A percentile compares a stretch with the other conserved stretches of the same genome.
Evolutionary conservation across 2,113 vertebrate species (phyloP).

Genomic region (Procavia capensis): DNA sequence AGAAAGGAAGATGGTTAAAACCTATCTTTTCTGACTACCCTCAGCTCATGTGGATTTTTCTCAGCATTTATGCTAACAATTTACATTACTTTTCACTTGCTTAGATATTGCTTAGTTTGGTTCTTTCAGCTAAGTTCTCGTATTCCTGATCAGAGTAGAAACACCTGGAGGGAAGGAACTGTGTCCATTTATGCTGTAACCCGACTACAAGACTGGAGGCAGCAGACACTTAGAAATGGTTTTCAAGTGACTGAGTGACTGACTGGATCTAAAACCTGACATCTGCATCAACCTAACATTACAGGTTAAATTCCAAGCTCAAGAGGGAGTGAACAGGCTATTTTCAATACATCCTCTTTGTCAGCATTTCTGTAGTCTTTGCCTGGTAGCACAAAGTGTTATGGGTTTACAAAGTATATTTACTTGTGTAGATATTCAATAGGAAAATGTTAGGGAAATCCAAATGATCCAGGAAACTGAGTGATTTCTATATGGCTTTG

Average conservation of each 20-base stretch:
- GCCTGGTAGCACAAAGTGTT: conserved; percentile 16
- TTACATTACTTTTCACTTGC: background rate
- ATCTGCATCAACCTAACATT: conserved; percentile 47
- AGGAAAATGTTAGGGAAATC: conserved; percentile 58
- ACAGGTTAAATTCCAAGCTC: conserved; percentile 8
- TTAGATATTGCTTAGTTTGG: background rate
- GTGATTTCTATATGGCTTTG: conserved; percentile 43
- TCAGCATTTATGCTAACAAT: conserved; percentile 6
- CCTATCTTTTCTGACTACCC: background rate
- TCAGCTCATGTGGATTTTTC: conserved; percentile 8
- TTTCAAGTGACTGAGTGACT: conserved; percentile 22
- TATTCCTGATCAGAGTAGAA: conserved; percentile 38
- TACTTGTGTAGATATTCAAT: conserved; percentile 35
- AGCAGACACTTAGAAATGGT: background rate
- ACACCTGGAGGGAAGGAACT: background rate
- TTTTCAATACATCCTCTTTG: background rate
- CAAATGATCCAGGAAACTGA: conserved; percentile 14
- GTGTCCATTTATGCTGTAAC: background rate
- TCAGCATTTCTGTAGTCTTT: background rate
- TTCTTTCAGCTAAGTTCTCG: conserved; percentile 1
- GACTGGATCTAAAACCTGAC: background rate
- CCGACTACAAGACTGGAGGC: background rate
- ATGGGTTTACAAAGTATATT: conserved; percentile 28
- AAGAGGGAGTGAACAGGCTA: background rate
- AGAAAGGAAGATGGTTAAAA: conserved; percentile 14